A percentile compares a stretch with the other conserved stretches of the same genome.
Evolutionary conservation across 1,140 invertebrate genomes (phyloP).

Genomic region (Drosophila ercepeae): DNA sequence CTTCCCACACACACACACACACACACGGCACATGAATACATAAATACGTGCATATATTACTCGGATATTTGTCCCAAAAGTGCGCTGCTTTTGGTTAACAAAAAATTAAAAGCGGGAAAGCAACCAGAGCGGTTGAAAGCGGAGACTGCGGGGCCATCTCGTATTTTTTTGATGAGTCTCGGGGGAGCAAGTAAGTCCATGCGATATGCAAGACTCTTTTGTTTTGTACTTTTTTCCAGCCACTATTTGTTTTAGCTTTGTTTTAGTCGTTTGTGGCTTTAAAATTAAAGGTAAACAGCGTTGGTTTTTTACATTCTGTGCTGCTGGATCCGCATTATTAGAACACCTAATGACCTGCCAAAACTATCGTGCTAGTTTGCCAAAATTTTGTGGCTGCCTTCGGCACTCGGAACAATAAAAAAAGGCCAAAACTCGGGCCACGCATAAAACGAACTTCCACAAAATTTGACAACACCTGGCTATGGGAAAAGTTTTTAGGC

Average conservation of each 20-base stretch:
- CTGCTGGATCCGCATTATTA: too few species aligned
- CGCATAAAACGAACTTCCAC: conserved; percentile 24
- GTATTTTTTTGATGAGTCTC: conserved; percentile 60
- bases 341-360: too few species aligned
- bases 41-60: conserved; percentile 51
- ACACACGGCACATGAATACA: conserved; percentile 30
- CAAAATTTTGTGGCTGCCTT: conserved; percentile 54
- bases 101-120: conserved; percentile 49
- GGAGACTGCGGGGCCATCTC: conserved; percentile 14
- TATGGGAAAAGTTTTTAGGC: conserved; percentile 76
- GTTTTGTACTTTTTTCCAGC: conserved; percentile 12
- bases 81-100: conserved; percentile 50
- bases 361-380: conserved; percentile 69
- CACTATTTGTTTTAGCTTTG: conserved; percentile 5
- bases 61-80: conserved; percentile 69
- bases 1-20: neutral
- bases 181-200: conserved; percentile 32
- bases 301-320: too few species aligned
- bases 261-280: conserved; percentile 4
- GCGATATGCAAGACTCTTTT: conserved; percentile 25
- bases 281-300: neutral
- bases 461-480: conserved; percentile 33
- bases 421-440: conserved; percentile 10
- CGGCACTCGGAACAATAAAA: conserved; percentile 8
- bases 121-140: neutral